Conservation (phyloP, 2,888 invertebrate species). For the Cryptocheilus praepositus region DNA sequence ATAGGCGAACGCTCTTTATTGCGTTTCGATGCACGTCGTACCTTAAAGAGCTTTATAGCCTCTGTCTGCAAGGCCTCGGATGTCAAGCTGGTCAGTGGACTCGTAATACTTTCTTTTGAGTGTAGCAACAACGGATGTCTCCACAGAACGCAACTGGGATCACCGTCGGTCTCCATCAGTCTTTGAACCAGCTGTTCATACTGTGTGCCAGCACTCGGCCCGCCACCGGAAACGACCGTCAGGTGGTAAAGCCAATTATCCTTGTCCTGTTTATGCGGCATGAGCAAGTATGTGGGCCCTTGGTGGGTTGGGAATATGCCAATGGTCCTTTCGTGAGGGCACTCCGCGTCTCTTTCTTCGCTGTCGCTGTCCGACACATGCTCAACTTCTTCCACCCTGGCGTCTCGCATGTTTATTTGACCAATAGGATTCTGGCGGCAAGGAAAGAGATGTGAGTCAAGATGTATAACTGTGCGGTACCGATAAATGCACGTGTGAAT, state of each 20-base stretch:
- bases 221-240: slow-evolving; percentile 95
- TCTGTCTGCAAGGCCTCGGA: slow-evolving; percentile 92
- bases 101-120: slow-evolving; percentile 92
- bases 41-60: slow-evolving; percentile 95
- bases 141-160: slow-evolving; percentile 95
- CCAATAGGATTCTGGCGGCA: slow-evolving; percentile 88
- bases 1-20: too few relatives aligned
- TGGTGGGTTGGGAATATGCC: slow-evolving; percentile 96
- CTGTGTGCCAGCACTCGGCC: slow-evolving; percentile 93
- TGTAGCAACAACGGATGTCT: slow-evolving; percentile 93
- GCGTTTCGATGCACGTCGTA: slow-evolving; percentile 61
- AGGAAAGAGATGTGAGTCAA: neutral
- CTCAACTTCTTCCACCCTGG: slow-evolving; percentile 95
- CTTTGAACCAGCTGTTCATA: slow-evolving; percentile 97
- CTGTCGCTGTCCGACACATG: slow-evolving; percentile 94
- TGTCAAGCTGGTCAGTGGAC: slow-evolving; percentile 92
- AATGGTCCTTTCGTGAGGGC: slow-evolving; percentile 87
- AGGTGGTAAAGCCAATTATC: slow-evolving; percentile 90
- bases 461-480: too few relatives aligned
- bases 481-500: too few relatives aligned
- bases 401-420: slow-evolving; percentile 96
- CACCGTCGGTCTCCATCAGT: slow-evolving; percentile 97
- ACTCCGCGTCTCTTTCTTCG: slow-evolving; percentile 86
- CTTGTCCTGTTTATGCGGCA: slow-evolving; percentile 95
- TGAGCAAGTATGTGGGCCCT: slow-evolving; percentile 95